Conservation (phyloP, 1,140 invertebrate species). For the Arctopsyche grandis region DNA sequence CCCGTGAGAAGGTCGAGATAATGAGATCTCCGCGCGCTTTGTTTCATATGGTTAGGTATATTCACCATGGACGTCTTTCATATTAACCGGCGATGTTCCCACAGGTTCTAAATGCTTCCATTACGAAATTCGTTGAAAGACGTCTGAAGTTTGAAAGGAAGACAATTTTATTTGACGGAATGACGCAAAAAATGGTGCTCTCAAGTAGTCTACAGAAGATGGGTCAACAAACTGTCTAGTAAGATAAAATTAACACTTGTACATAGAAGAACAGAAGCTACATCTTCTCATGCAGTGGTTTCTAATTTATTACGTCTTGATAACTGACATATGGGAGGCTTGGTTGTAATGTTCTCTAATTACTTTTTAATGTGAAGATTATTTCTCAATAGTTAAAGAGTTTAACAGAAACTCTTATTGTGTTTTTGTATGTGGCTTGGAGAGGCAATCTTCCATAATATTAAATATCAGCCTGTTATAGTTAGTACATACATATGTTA, state of each 20-base stretch:
- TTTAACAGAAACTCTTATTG: too few species aligned
- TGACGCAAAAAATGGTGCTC: conserved; percentile 1
- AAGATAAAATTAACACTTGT: neutral
- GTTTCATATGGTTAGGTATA: neutral
- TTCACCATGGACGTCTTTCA: conserved; percentile 23
- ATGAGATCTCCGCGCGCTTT: conserved; percentile 20
- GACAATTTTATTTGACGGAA: conserved; percentile 9
- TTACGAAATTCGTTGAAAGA: conserved; percentile 27
- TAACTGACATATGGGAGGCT: too few species aligned
- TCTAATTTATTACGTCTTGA: neutral
- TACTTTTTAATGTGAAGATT: too few species aligned
- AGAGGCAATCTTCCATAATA: too few species aligned
- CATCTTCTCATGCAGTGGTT: neutral
- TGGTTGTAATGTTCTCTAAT: too few species aligned
- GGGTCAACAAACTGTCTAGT: neutral
- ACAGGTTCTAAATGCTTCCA: conserved; percentile 29
- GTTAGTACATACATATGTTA: too few species aligned
- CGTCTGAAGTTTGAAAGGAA: conserved; percentile 13
- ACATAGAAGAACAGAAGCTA: neutral
- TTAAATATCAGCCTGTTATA: too few species aligned
- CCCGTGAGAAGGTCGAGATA: conserved; percentile 26
- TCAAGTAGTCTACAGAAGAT: neutral
- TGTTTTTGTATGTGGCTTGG: too few species aligned
- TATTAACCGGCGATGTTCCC: conserved; percentile 19
- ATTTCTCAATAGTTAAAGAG: too few species aligned